phyloP scores from a whole-genome alignment of 2,113 vertebrate genomes.

The Columbina picui region DNA sequence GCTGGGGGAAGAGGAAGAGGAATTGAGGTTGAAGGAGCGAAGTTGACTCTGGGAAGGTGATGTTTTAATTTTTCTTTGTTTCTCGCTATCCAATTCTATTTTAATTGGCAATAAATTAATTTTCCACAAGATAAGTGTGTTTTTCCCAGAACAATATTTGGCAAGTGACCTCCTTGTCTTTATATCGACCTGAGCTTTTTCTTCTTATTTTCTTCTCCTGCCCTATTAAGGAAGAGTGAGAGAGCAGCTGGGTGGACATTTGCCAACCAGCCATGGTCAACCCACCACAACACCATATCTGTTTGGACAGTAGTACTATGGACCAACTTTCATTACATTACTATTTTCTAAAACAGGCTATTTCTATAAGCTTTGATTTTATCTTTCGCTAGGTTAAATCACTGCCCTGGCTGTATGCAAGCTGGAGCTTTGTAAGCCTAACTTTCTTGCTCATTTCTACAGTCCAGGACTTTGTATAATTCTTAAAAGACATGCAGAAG shows the following conservation, averaged over 20 bases:
- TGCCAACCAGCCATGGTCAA: not conserved
- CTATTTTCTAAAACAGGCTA: not conserved
- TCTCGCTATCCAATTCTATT: not conserved
- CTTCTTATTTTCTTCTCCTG: not conserved
- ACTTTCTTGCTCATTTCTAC: not conserved
- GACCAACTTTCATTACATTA: not conserved
- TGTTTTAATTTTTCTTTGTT: not conserved
- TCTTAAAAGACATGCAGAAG: not conserved
- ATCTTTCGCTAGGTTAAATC: not conserved
- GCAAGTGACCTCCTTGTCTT: not conserved
- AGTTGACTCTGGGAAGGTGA: accelerated
- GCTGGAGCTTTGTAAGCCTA: not conserved
- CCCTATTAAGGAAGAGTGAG: not conserved
- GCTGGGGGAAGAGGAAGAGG: not conserved
- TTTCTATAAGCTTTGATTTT: not conserved
- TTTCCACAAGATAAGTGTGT: not conserved
- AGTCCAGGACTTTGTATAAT: not conserved
- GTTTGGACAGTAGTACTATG: not conserved
- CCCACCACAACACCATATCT: not conserved
- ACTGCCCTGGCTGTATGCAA: not conserved
- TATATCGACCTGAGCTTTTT: not conserved
- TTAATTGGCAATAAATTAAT: not conserved
- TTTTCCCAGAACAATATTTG: not conserved
- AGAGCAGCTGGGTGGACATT: not conserved
- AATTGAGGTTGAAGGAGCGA: not conserved